Conservation (phyloP, 2,113 vertebrate genomes). For the Redunca redunca region DNA sequence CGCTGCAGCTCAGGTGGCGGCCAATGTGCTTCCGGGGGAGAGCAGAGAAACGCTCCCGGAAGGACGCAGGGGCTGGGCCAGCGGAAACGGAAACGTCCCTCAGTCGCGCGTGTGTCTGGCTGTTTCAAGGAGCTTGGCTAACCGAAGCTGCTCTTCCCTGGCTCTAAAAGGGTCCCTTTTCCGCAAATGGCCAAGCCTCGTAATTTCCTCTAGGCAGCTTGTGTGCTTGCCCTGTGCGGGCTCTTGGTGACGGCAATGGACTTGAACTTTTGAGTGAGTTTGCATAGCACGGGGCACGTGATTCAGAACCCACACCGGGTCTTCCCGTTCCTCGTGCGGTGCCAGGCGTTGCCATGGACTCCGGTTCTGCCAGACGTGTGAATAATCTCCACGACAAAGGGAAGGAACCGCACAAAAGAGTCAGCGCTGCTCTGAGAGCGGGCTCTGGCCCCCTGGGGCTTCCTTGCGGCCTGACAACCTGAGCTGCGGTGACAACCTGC, state of each 20-base stretch:
- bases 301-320: accelerated
- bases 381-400: background rate
- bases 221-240: accelerated
- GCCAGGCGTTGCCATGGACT: accelerated
- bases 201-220: no score
- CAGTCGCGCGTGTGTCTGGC: background rate
- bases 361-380: background rate
- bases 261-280: background rate
- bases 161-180: background rate
- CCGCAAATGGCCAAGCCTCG: background rate
- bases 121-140: background rate
- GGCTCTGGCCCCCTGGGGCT: accelerated
- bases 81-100: background rate
- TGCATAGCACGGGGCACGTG: accelerated
- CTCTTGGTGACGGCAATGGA: background rate
- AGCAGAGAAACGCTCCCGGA: accelerated
- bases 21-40: background rate
- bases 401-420: accelerated
- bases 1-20: background rate
- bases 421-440: background rate
- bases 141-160: background rate
- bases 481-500: accelerated
- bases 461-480: background rate
- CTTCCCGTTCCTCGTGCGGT: accelerated
- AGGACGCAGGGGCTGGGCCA: accelerated